Evolutionary conservation across 2,888 invertebrate species (phyloP).

Genomic region (Ormia ochracea): DNA sequence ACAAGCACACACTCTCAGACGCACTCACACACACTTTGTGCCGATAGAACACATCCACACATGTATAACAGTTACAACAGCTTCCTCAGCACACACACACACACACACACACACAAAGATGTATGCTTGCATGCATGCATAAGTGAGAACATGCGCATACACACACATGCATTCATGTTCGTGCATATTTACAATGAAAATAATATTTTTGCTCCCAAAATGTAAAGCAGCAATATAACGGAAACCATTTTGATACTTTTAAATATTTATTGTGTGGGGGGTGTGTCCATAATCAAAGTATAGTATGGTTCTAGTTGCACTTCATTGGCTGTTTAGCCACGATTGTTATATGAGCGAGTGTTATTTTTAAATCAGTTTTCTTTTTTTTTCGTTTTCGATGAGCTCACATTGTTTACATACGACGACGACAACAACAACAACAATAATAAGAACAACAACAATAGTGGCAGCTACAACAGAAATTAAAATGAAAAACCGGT

Average conservation of each 20-base stretch:
- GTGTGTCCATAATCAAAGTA: slow-evolving; percentile 63
- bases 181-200: background rate
- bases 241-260: slow-evolving; percentile 59
- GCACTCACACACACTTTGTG: too few relatives aligned
- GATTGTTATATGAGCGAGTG: slow-evolving; percentile 52
- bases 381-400: background rate
- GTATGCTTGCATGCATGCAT: background rate
- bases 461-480: too few relatives aligned
- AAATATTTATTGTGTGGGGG: slow-evolving; percentile 51
- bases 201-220: too few relatives aligned
- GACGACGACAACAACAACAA: slow-evolving; percentile 5
- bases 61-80: slow-evolving; percentile 11
- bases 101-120: too few relatives aligned
- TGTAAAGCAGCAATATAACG: slow-evolving; percentile 52
- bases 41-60: background rate
- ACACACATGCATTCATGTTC: background rate
- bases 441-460: too few relatives aligned
- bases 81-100: background rate
- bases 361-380: slow-evolving; percentile 44
- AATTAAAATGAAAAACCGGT: slow-evolving; percentile 50
- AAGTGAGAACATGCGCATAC: slow-evolving; percentile 12
- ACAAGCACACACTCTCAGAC: background rate
- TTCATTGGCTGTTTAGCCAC: slow-evolving; percentile 64
- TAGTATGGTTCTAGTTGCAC: slow-evolving; percentile 63
- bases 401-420: slow-evolving; percentile 59